A percentile compares a stretch with the other conserved stretches of the same genome.
These are phyloP conservation scores for Drosophila ogumai DNA, from an alignment of 1,140 invertebrate species.

Conservation along the genomic window DNA sequence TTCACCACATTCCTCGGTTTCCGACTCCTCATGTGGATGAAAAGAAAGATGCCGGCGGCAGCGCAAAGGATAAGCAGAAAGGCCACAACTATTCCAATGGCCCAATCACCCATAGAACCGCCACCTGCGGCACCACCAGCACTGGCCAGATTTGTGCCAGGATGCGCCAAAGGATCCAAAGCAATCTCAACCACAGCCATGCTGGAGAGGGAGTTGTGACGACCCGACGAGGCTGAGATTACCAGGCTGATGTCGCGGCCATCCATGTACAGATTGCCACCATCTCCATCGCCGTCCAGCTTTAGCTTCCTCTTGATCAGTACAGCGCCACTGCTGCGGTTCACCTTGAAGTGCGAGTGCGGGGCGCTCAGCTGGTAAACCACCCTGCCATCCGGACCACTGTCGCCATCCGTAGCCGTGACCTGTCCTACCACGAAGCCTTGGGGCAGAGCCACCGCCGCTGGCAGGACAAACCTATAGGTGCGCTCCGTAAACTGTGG, in stretches of 20 bases:
- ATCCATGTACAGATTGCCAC: constrained; percentile 58
- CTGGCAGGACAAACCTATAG: constrained; percentile 93
- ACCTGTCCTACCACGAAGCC: constrained; percentile 95
- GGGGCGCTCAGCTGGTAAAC: constrained; percentile 94
- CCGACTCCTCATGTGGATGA: constrained; percentile 93
- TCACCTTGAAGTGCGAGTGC: constrained; percentile 95
- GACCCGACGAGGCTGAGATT: constrained; percentile 94
- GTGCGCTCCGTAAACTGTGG: constrained; percentile 95
- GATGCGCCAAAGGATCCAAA: constrained; percentile 89
- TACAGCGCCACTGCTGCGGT: constrained; percentile 94
- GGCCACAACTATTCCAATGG: constrained; percentile 92
- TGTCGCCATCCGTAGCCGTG: constrained; percentile 94
- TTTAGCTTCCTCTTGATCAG: constrained; percentile 92
- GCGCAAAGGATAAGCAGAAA: constrained; percentile 92
- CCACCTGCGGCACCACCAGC: constrained; percentile 73
- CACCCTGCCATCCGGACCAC: constrained; percentile 95
- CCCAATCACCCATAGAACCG: constrained; percentile 93
- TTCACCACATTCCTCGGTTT: constrained; percentile 92
- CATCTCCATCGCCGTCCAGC: constrained; percentile 87
- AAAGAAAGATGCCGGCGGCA: constrained; percentile 92
- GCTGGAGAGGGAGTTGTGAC: constrained; percentile 93
- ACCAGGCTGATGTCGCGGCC: constrained; percentile 91
- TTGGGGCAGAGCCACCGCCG: constrained; percentile 87
- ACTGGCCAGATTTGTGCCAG: constrained; percentile 86
- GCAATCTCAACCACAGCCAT: constrained; percentile 94